Percentiles rank a stretch among this genome's conserved stretches.
Conservation (phyloP, 2,797 vertebrate genomes). For the Hirundo rustica region DNA sequence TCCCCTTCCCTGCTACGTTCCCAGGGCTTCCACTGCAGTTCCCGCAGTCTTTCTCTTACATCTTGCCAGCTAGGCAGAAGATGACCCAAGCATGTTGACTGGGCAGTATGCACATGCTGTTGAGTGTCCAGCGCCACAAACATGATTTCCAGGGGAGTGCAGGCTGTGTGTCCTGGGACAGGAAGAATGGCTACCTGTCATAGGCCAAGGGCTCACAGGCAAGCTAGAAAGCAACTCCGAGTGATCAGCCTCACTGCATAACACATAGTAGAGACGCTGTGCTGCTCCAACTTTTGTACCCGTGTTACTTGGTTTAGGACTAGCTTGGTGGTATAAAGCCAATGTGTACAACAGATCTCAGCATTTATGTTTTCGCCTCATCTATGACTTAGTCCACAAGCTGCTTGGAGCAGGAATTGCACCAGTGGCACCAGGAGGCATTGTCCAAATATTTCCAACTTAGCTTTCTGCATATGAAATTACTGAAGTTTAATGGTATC, state of each 20-base stretch:
- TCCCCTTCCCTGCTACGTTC: background rate
- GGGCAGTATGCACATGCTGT: background rate
- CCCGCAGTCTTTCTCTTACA: background rate
- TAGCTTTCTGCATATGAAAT: background rate
- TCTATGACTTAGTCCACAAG: background rate
- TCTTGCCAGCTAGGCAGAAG: background rate
- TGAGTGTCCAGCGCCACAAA: background rate
- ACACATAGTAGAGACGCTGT: rapidly evolving
- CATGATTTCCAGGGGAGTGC: background rate
- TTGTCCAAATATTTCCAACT: background rate
- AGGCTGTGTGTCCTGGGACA: background rate
- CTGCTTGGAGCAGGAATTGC: background rate
- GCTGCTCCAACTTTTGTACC: background rate
- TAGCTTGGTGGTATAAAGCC: background rate
- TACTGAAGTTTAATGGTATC: background rate
- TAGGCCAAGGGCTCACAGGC: background rate
- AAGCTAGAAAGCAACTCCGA: background rate
- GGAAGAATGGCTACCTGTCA: background rate
- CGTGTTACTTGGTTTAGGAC: background rate
- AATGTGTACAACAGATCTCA: background rate
- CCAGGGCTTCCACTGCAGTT: background rate
- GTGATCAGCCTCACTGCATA: background rate
- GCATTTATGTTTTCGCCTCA: background rate
- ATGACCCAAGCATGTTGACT: background rate
- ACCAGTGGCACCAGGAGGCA: background rate